Evolutionary conservation across 2,888 invertebrate genomes (phyloP).

Genomic region (Spodoptera littoralis): DNA sequence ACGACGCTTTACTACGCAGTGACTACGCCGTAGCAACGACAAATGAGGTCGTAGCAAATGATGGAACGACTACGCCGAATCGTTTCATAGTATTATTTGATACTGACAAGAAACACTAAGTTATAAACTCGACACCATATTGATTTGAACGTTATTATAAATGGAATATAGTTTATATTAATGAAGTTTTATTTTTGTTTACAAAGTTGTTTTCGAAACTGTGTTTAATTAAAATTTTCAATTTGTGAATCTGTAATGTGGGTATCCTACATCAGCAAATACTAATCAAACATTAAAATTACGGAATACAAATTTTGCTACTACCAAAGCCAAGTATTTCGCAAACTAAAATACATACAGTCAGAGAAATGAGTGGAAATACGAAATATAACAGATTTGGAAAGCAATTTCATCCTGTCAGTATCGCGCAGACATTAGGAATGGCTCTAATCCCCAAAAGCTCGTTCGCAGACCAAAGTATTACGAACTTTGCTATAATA

Average conservation of each 20-base stretch:
- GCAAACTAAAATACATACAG: background rate
- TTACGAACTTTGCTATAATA: slow-evolving; percentile 10
- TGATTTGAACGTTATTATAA: too few relatives aligned
- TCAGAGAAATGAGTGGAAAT: slow-evolving; percentile 2
- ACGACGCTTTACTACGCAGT: slow-evolving; percentile 3
- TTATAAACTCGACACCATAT: too few relatives aligned
- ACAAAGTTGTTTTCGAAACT: too few relatives aligned
- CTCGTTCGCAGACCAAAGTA: slow-evolving; percentile 14
- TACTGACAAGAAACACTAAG: too few relatives aligned
- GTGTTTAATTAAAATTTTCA: too few relatives aligned
- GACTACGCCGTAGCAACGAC: slow-evolving; percentile 15
- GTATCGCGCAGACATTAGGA: slow-evolving; percentile 18
- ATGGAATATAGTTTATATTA: too few relatives aligned
- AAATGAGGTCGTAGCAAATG: slow-evolving; percentile 8
- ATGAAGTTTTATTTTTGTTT: too few relatives aligned
- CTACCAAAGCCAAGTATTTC: too few relatives aligned
- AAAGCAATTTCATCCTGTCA: slow-evolving; percentile 26
- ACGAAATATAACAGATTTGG: slow-evolving; percentile 12
- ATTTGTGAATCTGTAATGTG: too few relatives aligned
- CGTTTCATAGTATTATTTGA: background rate
- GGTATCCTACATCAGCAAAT: background rate
- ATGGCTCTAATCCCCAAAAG: slow-evolving; percentile 26
- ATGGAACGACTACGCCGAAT: slow-evolving; percentile 10
- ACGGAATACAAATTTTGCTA: background rate
- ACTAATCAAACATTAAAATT: background rate